A percentile compares a stretch with the other conserved stretches of the same genome.
These are phyloP conservation scores for Stenchaetothrips biformis DNA, from an alignment of 2,888 invertebrate species.

Conservation along the genomic window DNA sequence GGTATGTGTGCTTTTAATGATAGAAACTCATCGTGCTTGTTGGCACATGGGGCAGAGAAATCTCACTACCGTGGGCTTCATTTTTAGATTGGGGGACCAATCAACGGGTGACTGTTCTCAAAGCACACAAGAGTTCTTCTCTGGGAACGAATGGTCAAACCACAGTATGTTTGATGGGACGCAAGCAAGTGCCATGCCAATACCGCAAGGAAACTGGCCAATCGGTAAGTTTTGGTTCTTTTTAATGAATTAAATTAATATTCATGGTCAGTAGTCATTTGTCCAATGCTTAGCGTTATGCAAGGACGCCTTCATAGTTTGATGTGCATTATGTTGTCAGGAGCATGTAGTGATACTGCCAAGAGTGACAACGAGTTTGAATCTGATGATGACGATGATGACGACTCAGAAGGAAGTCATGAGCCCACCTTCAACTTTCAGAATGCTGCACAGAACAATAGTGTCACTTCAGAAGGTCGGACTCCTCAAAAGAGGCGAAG, in stretches of 20 bases:
- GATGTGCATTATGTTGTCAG: too few relatives aligned
- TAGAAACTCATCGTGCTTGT: too few relatives aligned
- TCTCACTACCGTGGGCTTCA: too few relatives aligned
- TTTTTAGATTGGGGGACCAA: too few relatives aligned
- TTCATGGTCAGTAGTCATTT: too few relatives aligned
- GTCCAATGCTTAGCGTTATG: too few relatives aligned
- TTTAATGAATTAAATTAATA: neutral
- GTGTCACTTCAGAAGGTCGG: neutral
- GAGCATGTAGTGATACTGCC: too few relatives aligned
- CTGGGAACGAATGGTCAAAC: neutral
- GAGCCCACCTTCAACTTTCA: neutral
- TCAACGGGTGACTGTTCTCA: too few relatives aligned
- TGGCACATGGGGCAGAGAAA: too few relatives aligned
- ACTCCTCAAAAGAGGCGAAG: neutral
- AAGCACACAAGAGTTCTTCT: neutral
- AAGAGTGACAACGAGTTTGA: neutral
- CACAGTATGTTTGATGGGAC: neutral
- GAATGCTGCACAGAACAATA: neutral
- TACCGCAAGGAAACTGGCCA: neutral
- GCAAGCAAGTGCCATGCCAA: neutral
- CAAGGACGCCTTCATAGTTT: too few relatives aligned
- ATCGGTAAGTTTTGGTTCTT: neutral
- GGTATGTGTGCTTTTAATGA: too few relatives aligned
- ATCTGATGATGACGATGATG: neutral
- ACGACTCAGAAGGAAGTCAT: neutral